A percentile compares a stretch with the other conserved stretches of the same genome.
Conservation (phyloP, 2,888 invertebrate species). For the Tetranychus truncatus region DNA sequence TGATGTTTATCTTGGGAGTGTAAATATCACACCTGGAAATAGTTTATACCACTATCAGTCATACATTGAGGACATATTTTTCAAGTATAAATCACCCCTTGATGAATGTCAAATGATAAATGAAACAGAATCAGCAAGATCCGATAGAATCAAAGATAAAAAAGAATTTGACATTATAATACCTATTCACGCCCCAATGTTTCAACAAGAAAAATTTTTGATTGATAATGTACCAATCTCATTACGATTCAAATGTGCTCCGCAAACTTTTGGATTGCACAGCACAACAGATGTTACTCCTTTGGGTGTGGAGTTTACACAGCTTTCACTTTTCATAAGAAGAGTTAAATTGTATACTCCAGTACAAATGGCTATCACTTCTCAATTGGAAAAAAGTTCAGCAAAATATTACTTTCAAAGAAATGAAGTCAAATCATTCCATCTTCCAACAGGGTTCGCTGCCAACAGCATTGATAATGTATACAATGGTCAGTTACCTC, state of each 20-base stretch:
- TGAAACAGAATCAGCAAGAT: not conserved
- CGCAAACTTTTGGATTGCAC: not conserved
- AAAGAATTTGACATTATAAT: not conserved
- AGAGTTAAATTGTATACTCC: not conserved
- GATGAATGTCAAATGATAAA: not conserved
- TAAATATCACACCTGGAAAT: not conserved
- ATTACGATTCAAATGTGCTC: not conserved
- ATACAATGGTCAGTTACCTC: conserved; percentile 6
- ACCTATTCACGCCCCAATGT: not conserved
- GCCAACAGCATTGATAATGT: not conserved
- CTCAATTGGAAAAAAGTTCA: not conserved
- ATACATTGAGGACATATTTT: not conserved
- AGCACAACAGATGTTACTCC: not conserved
- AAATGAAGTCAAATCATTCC: not conserved
- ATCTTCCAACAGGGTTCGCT: not conserved
- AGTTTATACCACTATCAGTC: not conserved
- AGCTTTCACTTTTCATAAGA: not conserved
- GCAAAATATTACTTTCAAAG: not conserved
- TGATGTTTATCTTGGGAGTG: not conserved
- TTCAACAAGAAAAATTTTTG: not conserved
- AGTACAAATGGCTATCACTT: not conserved
- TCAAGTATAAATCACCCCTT: not conserved
- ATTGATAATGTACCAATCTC: not conserved
- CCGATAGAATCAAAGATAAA: not conserved
- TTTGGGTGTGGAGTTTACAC: not conserved